Evolutionary conservation across 2,113 vertebrate genomes (phyloP), one percentile per base, ranked within the genome.

Genomic region (Erythrocercus mccallii): DNA sequence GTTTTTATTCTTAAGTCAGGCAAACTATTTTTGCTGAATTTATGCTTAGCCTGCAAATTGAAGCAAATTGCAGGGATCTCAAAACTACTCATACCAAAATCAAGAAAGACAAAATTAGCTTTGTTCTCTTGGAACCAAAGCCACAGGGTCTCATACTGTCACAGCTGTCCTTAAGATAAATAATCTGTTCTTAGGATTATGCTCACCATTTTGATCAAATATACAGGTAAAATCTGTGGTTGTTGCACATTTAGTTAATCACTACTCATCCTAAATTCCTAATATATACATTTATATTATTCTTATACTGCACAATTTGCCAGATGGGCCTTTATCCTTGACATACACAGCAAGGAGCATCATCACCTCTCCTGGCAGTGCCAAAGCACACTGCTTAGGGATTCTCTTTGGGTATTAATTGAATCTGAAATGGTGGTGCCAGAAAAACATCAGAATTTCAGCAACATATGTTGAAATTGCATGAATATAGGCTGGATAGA

Each of bases 21-120:
- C 31, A 89, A 58, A 66, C 60, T 74, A 35, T 79, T 78, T 92
- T 92, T 89, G 38, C 69, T 76, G 53, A 70, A n/a, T 62, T 92
- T 87, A 56, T 69, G 38, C 62, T 88, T 76, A 91, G 61, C 47
- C 70, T 89, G 57, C 6, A 96, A 95, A 81, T 16, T 57, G 61
- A 78, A 95, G 51, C 47, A 95, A 95, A 94, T 91, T 89, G 56
- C 44, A 94, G 65, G 60, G 51, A 91, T 84, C 22, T 27, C 44
- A 58, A 86, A 84, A 65, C 45, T 53, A 72, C 60, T 77, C 50
- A 81, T 15, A 71, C 50, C 27, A 51, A 89, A 92, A 38, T 84
- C 47, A 81, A 66, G 60, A 74, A 74, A 74, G 92, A 51, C 40
- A 76, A 85, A 86, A 85, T 86, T 78, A 81, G 1, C 27, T 60